Percentiles rank a stretch among this genome's conserved stretches.
Evolutionary conservation across 1,140 invertebrate genomes (phyloP).

Genomic region (Penaeus japonicus): DNA sequence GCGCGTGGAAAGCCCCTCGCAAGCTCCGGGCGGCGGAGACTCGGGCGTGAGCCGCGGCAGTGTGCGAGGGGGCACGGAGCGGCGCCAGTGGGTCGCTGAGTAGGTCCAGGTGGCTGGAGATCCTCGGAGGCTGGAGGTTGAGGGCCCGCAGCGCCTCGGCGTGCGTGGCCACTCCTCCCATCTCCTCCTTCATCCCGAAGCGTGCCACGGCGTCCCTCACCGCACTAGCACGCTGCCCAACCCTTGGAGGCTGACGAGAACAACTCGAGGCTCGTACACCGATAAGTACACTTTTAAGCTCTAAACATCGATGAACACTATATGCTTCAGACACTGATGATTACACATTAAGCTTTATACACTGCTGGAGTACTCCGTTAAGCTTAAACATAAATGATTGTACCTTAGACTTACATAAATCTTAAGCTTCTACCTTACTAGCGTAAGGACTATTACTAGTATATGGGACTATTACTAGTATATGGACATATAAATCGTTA

Average conservation of each 20-base stretch:
- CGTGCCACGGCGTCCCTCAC: neutral
- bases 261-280: neutral
- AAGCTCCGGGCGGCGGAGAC: slow-evolving; percentile 21
- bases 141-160: slow-evolving; percentile 37
- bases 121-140: slow-evolving; percentile 48
- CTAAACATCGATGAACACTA: neutral
- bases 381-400: too few relatives aligned
- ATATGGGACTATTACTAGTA: too few relatives aligned
- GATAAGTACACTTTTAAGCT: neutral
- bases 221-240: neutral
- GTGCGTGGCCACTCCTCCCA: neutral
- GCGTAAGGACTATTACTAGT: neutral
- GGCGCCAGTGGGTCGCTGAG: slow-evolving; percentile 36
- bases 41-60: neutral
- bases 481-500: neutral
- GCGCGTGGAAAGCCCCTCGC: too few relatives aligned
- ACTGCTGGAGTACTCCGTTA: too few relatives aligned
- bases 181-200: slow-evolving; percentile 25
- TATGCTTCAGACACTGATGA: too few relatives aligned
- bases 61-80: slow-evolving; percentile 12
- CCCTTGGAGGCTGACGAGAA: neutral
- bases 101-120: slow-evolving; percentile 43
- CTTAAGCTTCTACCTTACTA: neutral
- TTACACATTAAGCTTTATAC: too few relatives aligned
- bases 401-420: neutral